These are phyloP conservation scores for Telenomus remus DNA, from an alignment of 1,140 invertebrate species.

Conservation along the genomic window DNA sequence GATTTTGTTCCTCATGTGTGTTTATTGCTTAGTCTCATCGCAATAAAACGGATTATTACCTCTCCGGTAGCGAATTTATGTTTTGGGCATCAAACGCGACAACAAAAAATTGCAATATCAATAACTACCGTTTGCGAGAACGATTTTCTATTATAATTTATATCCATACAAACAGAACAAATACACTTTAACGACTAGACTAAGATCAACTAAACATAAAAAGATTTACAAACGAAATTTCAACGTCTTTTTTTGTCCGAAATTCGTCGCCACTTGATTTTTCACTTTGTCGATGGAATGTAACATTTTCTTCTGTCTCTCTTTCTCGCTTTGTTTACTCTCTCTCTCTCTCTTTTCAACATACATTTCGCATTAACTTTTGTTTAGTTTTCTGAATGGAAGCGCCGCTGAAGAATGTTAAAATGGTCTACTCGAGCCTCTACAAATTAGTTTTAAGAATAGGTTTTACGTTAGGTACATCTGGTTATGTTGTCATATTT, in stretches of 20 bases:
- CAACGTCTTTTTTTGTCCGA: neutral
- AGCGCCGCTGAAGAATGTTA: slow-evolving; percentile 48
- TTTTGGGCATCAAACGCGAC: slow-evolving; percentile 24
- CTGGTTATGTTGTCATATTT: slow-evolving; percentile 47
- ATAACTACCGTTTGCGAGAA: slow-evolving; percentile 1
- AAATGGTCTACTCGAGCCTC: slow-evolving; percentile 48
- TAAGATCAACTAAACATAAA: too few relatives aligned
- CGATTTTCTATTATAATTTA: too few relatives aligned
- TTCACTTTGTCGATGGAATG: slow-evolving; percentile 33
- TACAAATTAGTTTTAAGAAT: slow-evolving; percentile 48
- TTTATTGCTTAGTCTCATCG: slow-evolving; percentile 42
- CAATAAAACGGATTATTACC: slow-evolving; percentile 33
- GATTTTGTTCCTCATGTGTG: slow-evolving; percentile 34
- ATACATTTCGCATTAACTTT: slow-evolving; percentile 2
- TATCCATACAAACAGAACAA: too few relatives aligned
- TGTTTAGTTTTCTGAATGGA: slow-evolving; percentile 28
- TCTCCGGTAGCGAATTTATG: slow-evolving; percentile 27
- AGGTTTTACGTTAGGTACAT: slow-evolving; percentile 56
- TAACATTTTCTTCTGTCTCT: slow-evolving; percentile 47
- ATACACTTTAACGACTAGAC: too few relatives aligned
- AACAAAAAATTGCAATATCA: neutral
- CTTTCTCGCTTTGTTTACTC: slow-evolving; percentile 4
- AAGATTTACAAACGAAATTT: neutral
- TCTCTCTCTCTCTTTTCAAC: neutral
- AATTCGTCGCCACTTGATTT: slow-evolving; percentile 9